A percentile compares a stretch with the other conserved stretches of the same genome.
These are phyloP conservation scores for Papilio polytes DNA, from an alignment of 1,140 invertebrate species.

Conservation along the genomic window DNA sequence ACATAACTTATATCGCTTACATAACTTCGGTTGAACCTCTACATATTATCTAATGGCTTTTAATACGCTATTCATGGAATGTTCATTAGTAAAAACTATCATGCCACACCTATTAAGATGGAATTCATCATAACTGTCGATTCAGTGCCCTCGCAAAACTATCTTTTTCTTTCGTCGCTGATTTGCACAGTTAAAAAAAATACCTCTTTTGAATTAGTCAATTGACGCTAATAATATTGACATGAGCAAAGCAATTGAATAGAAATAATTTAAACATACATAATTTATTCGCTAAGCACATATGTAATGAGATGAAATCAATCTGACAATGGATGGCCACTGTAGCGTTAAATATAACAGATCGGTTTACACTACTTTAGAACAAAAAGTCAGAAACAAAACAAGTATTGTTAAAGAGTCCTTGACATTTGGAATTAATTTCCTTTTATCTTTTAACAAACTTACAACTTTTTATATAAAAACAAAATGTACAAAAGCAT, in stretches of 20 bases:
- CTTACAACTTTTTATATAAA: not conserved
- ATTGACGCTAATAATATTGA: not conserved
- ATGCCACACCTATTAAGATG: not conserved
- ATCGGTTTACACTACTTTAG: not conserved
- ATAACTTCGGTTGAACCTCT: not conserved
- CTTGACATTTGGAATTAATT: not conserved
- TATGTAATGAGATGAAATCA: conserved; percentile 9
- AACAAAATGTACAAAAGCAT: not conserved
- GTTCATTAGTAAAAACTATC: not conserved
- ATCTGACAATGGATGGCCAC: conserved; percentile 27
- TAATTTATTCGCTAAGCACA: not conserved
- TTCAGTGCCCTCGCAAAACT: not conserved
- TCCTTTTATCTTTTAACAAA: not conserved
- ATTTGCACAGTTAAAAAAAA: not conserved
- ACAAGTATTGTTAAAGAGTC: not conserved
- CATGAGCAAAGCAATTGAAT: not conserved
- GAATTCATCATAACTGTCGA: not conserved
- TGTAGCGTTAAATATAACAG: conserved; percentile 26
- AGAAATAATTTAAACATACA: not conserved
- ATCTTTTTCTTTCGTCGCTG: not conserved
- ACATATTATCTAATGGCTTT: not conserved
- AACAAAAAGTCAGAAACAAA: conserved; percentile 10
- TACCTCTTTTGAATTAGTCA: not conserved
- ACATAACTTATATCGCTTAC: not conserved
- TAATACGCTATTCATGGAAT: not conserved